Base-by-base conservation (phyloP, 2,113 vertebrate species). In the Clinocottus analis region DNA sequence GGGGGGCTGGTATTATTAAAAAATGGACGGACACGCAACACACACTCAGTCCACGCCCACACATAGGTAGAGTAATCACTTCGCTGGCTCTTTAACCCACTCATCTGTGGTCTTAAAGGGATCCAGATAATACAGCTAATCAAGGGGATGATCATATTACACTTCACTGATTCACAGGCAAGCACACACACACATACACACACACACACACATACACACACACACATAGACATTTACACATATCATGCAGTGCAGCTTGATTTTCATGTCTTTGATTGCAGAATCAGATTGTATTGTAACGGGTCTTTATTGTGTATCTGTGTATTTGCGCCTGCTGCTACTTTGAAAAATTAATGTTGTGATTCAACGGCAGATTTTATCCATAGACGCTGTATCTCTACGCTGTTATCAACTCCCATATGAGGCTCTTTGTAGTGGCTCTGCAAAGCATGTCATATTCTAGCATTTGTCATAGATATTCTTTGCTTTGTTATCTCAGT, bases 31-130 rank as follows among this genome's bases (percentile, higher is more conserved):
- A 35, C 85, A 82, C 39, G 35, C 19, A 2, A 71, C 9, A 12
- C 75, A 66, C 77, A 65, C 62, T 72, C 51, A 43, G 60, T 79
- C 47, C 17, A 77, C 66, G n/a, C 87, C 88, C 82, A 90, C 85
- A 63, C 61, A 41, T 47, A 77, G 88, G 82, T 78, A 77, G 77
- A 66, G 53, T 90, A 87, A 90, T 92, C 85, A 88, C 75, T 55
- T 12, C 23, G 74, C 88, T 85, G 90, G 87, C 89, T 90, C 88
- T 90, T 87, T 86, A 91, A 90, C 87, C 84, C 88, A 93, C 92
- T 92, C 90, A 78, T 84, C 84, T 83, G 75, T 83, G 69, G 69
- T 87, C 83, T 89, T 84, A 85, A 67, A 82, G 55, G 55, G 56
- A 89, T 85, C 70, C 82, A 91, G 75, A 90, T 91, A 89, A 90